These are phyloP conservation scores for Drosophila guanche DNA, from an alignment of 1,140 invertebrate species.

Conservation along the genomic window DNA sequence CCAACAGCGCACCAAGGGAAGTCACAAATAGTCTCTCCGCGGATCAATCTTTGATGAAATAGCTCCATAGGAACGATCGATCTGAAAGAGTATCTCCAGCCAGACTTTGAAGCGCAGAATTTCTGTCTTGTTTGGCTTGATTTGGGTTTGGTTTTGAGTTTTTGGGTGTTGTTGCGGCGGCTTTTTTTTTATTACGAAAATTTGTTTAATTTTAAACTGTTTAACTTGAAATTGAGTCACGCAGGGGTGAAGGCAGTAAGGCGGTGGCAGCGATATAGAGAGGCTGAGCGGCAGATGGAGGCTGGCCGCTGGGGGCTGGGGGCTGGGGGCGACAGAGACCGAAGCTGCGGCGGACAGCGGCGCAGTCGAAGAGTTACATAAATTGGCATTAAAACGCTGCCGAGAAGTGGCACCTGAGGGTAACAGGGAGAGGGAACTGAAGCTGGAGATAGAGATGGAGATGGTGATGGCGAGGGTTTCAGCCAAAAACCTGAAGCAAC, in stretches of 20 bases:
- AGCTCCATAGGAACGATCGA: too few relatives aligned
- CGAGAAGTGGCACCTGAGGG: constrained; percentile 34
- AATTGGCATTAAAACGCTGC: constrained; percentile 78
- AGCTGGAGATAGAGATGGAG: neutral
- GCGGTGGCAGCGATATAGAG: constrained; percentile 4
- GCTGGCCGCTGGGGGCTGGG: constrained; percentile 4
- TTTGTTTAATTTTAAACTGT: constrained; percentile 78
- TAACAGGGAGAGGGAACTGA: neutral
- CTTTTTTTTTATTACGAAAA: constrained; percentile 74
- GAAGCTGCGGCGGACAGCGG: constrained; percentile 3
- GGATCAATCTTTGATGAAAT: too few relatives aligned
- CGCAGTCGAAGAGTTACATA: constrained; percentile 74
- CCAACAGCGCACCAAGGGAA: too few relatives aligned
- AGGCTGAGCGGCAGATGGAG: constrained; percentile 20
- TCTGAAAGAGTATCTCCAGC: too few relatives aligned
- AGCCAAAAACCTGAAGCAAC: constrained; percentile 57
- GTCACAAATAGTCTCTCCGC: too few relatives aligned
- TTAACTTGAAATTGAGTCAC: constrained; percentile 80
- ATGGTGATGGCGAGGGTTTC: too few relatives aligned
- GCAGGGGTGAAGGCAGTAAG: constrained; percentile 4
- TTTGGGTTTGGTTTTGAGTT: constrained; percentile 31
- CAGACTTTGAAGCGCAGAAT: too few relatives aligned
- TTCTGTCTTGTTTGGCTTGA: too few relatives aligned
- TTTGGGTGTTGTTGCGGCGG: constrained; percentile 40
- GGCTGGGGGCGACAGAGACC: constrained; percentile 3